phyloP scores from a whole-genome alignment of 2,113 vertebrate genomes.

The Crotalus helleri region DNA sequence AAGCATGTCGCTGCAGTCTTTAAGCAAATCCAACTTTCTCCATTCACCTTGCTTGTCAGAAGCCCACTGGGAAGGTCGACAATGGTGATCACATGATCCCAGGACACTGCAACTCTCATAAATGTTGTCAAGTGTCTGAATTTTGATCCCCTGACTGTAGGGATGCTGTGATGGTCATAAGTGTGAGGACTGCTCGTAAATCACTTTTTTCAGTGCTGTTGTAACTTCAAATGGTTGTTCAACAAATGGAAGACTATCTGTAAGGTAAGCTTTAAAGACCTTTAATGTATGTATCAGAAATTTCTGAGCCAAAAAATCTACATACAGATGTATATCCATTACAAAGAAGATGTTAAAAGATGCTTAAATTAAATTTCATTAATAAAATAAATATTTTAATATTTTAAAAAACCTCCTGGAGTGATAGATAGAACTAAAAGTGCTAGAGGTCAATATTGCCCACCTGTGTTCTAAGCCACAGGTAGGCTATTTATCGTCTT shows the following conservation, averaged over 20 bases:
- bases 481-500: background rate
- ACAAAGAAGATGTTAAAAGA: background rate
- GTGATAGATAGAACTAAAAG: background rate
- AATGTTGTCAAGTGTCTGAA: background rate
- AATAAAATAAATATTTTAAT: background rate
- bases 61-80: too few relatives aligned
- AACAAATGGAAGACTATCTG: background rate
- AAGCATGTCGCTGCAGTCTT: too few relatives aligned
- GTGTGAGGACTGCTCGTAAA: background rate
- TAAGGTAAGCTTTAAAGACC: constrained; percentile 1
- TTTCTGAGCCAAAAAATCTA: background rate
- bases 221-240: background rate
- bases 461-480: background rate
- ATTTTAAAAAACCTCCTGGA: background rate
- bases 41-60: too few relatives aligned
- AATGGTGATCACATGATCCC: too few relatives aligned
- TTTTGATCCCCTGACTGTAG: background rate
- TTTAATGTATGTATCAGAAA: constrained; percentile 13
- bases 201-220: background rate
- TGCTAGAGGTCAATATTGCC: background rate
- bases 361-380: background rate
- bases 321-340: background rate
- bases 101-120: too few relatives aligned
- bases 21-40: too few relatives aligned
- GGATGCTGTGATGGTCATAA: background rate